phyloP scores from a whole-genome alignment of 2,888 invertebrate species.

The Halocaridina rubra region DNA sequence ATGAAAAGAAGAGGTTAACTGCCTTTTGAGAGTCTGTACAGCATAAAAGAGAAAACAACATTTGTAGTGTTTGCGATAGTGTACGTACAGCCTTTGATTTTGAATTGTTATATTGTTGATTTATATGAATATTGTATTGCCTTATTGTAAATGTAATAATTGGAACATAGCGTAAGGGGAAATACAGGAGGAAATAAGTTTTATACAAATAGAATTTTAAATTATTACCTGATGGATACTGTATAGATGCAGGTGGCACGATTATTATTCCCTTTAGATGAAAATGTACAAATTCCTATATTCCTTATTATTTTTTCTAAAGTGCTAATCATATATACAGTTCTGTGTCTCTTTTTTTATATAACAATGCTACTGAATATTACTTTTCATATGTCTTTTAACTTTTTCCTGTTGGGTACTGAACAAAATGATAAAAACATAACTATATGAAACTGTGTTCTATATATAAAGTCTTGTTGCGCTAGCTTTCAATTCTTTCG shows the following conservation, averaged over 20 bases:
- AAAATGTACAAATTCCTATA: neutral
- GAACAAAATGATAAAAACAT: no score
- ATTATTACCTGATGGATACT: neutral
- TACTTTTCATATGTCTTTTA: no score
- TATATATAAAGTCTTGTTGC: no score
- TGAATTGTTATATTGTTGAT: neutral
- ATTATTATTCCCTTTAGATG: neutral
- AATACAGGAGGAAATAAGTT: neutral
- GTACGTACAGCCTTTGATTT: neutral
- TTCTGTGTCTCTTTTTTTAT: no score
- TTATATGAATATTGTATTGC: neutral
- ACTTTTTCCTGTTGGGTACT: no score
- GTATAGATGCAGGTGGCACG: neutral
- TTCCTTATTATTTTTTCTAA: no score
- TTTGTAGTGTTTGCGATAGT: neutral
- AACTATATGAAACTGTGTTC: no score
- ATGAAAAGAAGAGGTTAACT: neutral
- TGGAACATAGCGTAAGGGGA: neutral
- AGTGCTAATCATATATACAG: no score
- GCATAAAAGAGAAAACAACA: neutral
- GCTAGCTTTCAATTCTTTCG: no score
- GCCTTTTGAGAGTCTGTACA: neutral
- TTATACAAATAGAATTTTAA: neutral
- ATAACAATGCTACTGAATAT: no score
- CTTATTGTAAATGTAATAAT: neutral